These are phyloP conservation scores for Amphibalanus amphitrite DNA, from an alignment of 1,140 invertebrate genomes.

Conservation along the genomic window DNA sequence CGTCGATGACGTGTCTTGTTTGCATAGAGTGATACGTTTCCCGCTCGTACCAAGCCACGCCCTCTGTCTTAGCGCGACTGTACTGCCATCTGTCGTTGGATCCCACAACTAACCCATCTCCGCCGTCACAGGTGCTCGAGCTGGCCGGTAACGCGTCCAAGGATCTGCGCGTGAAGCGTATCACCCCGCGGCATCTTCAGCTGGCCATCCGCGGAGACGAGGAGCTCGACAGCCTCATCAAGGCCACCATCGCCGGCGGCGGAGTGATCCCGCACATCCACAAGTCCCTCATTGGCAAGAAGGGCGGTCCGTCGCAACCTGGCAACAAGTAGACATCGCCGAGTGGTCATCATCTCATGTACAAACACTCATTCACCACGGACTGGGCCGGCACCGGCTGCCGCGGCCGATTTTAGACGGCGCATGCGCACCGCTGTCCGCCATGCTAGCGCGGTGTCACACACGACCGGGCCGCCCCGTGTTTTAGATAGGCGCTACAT, in stretches of 20 bases:
- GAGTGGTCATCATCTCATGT: neutral
- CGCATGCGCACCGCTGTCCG: too few species aligned
- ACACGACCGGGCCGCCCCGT: too few species aligned
- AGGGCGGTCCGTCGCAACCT: constrained; percentile 43
- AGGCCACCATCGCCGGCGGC: constrained; percentile 98
- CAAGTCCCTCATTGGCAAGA: constrained; percentile 97
- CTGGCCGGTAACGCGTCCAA: constrained; percentile 91
- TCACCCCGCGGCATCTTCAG: constrained; percentile 96
- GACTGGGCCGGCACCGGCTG: too few species aligned
- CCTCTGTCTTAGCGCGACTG: too few species aligned
- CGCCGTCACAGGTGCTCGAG: constrained; percentile 28
- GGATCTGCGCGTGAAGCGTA: constrained; percentile 99
- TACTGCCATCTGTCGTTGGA: too few species aligned
- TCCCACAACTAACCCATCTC: too few species aligned
- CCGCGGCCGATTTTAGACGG: too few species aligned
- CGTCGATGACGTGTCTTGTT: too few species aligned
- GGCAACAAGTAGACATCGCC: neutral
- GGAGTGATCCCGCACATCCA: constrained; percentile 99
- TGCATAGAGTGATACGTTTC: too few species aligned
- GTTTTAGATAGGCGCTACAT: neutral
- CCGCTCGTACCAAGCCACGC: too few species aligned
- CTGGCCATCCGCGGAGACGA: constrained; percentile 97
- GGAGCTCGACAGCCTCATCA: constrained; percentile 97
- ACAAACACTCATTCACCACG: neutral
- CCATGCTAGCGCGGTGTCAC: too few species aligned